Base-by-base conservation (phyloP, 2,113 vertebrate genomes). In the Monarcha castaneiventris region DNA sequence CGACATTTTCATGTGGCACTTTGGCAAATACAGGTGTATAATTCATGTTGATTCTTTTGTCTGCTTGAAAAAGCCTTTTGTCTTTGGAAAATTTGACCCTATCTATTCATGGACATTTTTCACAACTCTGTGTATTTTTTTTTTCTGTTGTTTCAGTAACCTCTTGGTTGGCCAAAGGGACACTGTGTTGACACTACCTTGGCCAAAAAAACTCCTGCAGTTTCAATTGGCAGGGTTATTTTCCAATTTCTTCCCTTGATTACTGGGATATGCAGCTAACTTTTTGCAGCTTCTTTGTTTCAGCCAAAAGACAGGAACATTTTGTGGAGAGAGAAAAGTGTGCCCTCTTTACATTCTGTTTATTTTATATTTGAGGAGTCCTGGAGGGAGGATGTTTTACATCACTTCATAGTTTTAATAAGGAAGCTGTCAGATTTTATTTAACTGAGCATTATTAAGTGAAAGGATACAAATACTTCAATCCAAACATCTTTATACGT, bases 141-240 rank as follows among this genome's bases (percentile, higher is more conserved):
- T 77, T 54, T 29, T 14, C 71, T 72, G 26, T 81, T 77, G 20
- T 90, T 90, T 63, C 35, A 63, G 58, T 67, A 88, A 75, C 43
- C 72, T 59, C 67, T 94, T 22, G 13, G 8, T 93, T 94, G 81
- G 59, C 84, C 58, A 73, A 87, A 90, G 71, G 37, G 58, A 77
- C 72, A 73, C 61, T 56, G 44, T 84, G 89, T 94, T 95, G 92
- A 96, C 59, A 54, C 67, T 89, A 46, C 46, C 6, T 35, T 90
- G 55, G 82, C 93, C 87, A 93, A 85, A 91, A 90, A 63, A 77
- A 51, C 72, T 96, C 72, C 94, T 91, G 72, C 82, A 93, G 87
- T 92, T 95, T 93, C 79, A 95, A 51, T 51, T 93, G 84, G 72
- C 92, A 90, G 39, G 16, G 8, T 90, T 96, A 71, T 88, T 95